Evolutionary conservation across 1,140 invertebrate genomes (phyloP), one percentile per base, ranked within the genome.

Genomic region (Bombus soroeensis): DNA sequence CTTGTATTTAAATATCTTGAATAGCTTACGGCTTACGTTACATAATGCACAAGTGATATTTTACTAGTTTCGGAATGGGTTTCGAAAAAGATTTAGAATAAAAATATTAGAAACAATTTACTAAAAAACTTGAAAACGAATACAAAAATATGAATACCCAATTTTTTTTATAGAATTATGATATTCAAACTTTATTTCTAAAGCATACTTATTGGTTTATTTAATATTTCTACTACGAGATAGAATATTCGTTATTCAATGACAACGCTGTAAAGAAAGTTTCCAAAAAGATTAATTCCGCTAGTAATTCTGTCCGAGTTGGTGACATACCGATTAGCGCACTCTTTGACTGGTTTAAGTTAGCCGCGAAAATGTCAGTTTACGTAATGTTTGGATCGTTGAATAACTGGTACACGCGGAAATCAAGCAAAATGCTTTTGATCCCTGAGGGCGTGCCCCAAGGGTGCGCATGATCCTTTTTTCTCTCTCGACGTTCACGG

Each of bases 361-460:
- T 86, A 88, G 80, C 87, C 84, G 83, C 82, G 88, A 92, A 93
- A 93, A 93, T 93, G 91, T 93, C 91, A 91, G 80, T 93, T 93
- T 93, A 93, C 87, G 92, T 93, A 93, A 93, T 87, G 87, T 73
- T 88, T 80, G 87, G 73, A 62, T 80, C 71, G 89, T 91, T 92
- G 89, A 70, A 92, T 93, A 93, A 92, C 92, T 89, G 81, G 92
- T 85, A 91, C 89, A 83, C 81, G 70, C 86, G 89, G 90, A 91
- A 92, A 91, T 88, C 87, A 59, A 88, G 81, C 71, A 81, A 62
- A 74, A 43, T 74, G 80, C 57, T 70, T 72, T 66, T 78, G 86
- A 73, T 78, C 85, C 87, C 88, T 68, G 34, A 80, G 90, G 89
- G 88, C 83, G 84, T 83, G 85, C 84, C 82, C 88, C 82, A 87